These are phyloP conservation scores for Liparis tanakae DNA, from an alignment of 2,797 vertebrate species.

Conservation along the genomic window DNA sequence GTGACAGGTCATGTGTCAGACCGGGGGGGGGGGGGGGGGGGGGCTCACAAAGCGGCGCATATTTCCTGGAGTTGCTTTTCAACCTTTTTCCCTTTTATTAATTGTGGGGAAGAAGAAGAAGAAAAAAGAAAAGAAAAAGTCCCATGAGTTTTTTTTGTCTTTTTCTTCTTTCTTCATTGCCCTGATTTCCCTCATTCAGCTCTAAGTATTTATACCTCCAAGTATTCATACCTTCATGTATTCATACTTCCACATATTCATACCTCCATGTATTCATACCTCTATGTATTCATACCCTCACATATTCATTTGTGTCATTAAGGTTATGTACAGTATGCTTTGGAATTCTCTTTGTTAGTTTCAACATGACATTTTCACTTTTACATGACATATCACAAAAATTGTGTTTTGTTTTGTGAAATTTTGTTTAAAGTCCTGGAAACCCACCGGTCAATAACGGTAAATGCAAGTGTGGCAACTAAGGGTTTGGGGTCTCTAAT, in stretches of 20 bases:
- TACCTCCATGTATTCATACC: constrained; percentile 13
- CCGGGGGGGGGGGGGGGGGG: neutral
- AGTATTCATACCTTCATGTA: neutral
- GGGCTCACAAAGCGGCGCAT: constrained; percentile 38
- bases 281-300: constrained; percentile 3
- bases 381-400: no score
- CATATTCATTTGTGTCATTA: neutral
- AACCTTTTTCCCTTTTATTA: constrained; percentile 15
- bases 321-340: no score
- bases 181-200: constrained; percentile 45
- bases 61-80: constrained; percentile 43
- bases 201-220: constrained; percentile 3
- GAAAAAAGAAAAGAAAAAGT: constrained; percentile 22
- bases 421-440: no score
- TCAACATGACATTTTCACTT: no score
- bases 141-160: constrained; percentile 13
- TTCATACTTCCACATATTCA: constrained; percentile 12
- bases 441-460: no score
- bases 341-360: no score
- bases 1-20: constrained; percentile 55
- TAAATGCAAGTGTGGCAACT: no score
- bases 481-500: no score
- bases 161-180: constrained; percentile 5
- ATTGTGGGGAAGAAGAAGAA: constrained; percentile 20
- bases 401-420: no score